phyloP scores from a whole-genome alignment of 2,797 vertebrate species.

The Sternotherus odoratus region DNA sequence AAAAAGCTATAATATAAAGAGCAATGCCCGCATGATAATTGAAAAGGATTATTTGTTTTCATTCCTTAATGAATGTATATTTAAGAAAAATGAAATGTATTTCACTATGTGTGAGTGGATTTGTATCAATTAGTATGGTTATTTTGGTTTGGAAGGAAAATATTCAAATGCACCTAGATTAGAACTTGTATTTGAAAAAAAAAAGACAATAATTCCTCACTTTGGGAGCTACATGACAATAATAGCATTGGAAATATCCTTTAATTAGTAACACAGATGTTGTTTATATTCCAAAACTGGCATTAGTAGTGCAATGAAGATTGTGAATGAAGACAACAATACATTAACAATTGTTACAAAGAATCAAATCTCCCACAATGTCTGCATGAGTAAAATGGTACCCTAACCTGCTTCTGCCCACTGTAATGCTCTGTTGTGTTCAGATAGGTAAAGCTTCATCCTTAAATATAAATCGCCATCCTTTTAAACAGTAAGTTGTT shows the following conservation, averaged over 20 bases:
- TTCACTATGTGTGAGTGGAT: not conserved
- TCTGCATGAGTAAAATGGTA: not conserved
- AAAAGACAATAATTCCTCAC: not conserved
- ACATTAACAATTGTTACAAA: not conserved
- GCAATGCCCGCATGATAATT: not conserved
- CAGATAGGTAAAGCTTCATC: not conserved
- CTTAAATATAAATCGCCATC: not conserved
- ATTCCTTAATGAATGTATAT: not conserved
- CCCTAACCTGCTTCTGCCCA: not conserved
- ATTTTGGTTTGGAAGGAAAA: not conserved
- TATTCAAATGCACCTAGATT: not conserved
- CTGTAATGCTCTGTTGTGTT: not conserved
- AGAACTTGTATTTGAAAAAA: not conserved
- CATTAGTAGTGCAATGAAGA: not conserved
- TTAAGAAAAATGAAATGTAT: not conserved
- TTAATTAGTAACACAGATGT: not conserved
- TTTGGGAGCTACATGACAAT: not conserved
- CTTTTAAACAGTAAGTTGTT: not conserved
- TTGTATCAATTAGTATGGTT: not conserved
- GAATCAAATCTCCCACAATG: rapidly evolving
- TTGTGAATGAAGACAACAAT: not conserved
- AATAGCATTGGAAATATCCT: not conserved
- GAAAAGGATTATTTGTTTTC: not conserved
- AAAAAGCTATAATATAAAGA: too few species aligned
- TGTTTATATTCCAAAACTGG: not conserved